phyloP scores from a whole-genome alignment of 2,888 invertebrate species.

The Trichopoda pennipes region DNA sequence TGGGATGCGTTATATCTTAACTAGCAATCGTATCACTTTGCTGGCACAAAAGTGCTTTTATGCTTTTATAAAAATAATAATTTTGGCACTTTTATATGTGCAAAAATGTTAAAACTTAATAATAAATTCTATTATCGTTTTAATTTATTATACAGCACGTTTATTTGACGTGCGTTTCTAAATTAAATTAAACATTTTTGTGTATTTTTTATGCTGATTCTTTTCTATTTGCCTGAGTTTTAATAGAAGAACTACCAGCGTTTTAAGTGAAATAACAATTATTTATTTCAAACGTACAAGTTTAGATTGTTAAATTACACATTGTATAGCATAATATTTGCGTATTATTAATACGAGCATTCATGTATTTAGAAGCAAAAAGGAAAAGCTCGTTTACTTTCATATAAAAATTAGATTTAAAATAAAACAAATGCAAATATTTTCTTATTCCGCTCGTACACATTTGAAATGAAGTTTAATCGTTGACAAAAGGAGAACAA shows the following conservation, averaged over 20 bases:
- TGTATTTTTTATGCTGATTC: not conserved
- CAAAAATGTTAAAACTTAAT: conserved; percentile 31
- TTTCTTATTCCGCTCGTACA: not conserved
- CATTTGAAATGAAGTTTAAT: not conserved
- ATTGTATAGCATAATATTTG: conserved; percentile 53
- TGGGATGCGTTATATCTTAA: too few relatives aligned
- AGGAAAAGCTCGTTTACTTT: conserved; percentile 10
- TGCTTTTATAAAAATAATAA: conserved; percentile 12
- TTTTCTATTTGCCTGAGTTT: conserved; percentile 4
- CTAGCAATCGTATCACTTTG: too few relatives aligned
- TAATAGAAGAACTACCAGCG: conserved; percentile 16
- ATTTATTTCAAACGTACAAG: conserved; percentile 9
- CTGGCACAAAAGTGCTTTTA: not conserved
- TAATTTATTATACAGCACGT: conserved; percentile 58
- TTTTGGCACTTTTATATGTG: conserved; percentile 33
- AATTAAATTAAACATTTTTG: conserved; percentile 28
- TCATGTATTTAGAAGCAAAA: not conserved
- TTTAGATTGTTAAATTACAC: conserved; percentile 49
- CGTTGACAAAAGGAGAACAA: not conserved
- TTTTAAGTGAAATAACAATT: conserved; percentile 17
- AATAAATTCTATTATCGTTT: conserved; percentile 59
- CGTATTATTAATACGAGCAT: conserved; percentile 33
- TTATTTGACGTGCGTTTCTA: conserved; percentile 44
- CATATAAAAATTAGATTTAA: conserved; percentile 30
- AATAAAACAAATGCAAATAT: conserved; percentile 43